Evolutionary conservation across 2,113 vertebrate genomes (phyloP), one percentile per base, ranked within the genome.

Genomic region (Cricetomys ansorgei): DNA sequence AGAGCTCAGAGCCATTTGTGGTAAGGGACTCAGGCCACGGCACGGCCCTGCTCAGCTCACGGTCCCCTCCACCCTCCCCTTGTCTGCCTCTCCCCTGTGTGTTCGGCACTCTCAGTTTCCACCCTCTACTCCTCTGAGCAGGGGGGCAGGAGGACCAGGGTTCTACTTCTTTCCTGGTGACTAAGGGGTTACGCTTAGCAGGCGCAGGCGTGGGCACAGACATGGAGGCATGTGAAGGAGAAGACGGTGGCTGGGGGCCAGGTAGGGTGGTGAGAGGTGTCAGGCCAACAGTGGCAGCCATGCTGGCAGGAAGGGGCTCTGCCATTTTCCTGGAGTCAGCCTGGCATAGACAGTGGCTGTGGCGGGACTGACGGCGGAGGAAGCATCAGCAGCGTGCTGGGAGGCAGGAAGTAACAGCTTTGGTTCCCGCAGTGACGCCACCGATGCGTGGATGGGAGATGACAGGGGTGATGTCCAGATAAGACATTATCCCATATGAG

Each of bases 361-460:
- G 23, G 31, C 21, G 17, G 25, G 8, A 7, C 50, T 5, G 25
- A 48, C 0, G 1, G 37, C 0, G 2, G 81, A 59, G 67, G 50
- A 8, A 5, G 69, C 17, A 3, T 53, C 62, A 9, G 43, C 0
- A 1, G 10, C 11, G 16, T 15, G 21, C 77, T 27, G 40, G 94
- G 64, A 90, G 45, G 37, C 19, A 29, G 9, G n/a, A 2, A 37
- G 21, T 21, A 17, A 31, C 53, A 3, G 15, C 48, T 0, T 1
- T 2, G 31, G n/a, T 15, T n/a, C 5, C 27, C 5, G 83, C 2
- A 9, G 31, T 3, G 13, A 23, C 8, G 23, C 62, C 13, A 31
- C 0, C 16, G 27, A 48, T 13, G 40, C 25, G 0, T 0, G 15
- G 19, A 15, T 27, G 27, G 59, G 43, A 11, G 29, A 27, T 7